These are phyloP conservation scores for Zaprionus obscuricornis DNA, from an alignment of 2,888 invertebrate species.

Conservation along the genomic window DNA sequence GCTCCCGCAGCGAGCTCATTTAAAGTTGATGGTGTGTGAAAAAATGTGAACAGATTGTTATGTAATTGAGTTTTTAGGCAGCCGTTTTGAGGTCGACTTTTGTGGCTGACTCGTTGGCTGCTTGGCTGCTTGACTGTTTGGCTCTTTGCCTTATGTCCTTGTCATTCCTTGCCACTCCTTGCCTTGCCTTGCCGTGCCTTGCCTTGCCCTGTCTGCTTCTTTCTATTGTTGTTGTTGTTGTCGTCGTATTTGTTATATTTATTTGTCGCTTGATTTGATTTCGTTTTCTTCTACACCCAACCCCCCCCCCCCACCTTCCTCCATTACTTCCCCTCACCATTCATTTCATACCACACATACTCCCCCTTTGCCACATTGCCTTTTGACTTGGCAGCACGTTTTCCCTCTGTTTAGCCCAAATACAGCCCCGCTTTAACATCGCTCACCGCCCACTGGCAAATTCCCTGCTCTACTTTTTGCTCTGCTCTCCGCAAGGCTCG, in stretches of 20 bases:
- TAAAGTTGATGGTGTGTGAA: slow-evolving; percentile 83
- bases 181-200: slow-evolving; percentile 8
- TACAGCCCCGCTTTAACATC: slow-evolving; percentile 4
- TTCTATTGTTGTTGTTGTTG: slow-evolving; percentile 23
- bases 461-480: slow-evolving; percentile 7
- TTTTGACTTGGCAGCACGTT: slow-evolving; percentile 28
- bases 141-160: slow-evolving; percentile 8
- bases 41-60: slow-evolving; percentile 83
- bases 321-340: not conserved
- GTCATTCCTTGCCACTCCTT: slow-evolving; percentile 12
- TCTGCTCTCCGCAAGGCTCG: too few relatives aligned
- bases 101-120: slow-evolving; percentile 56
- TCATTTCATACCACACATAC: too few relatives aligned
- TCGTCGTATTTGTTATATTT: slow-evolving; percentile 74
- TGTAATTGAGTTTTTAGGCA: slow-evolving; percentile 83
- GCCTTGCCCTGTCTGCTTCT: not conserved
- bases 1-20: slow-evolving; percentile 64
- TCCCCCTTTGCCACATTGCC: too few relatives aligned
- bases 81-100: slow-evolving; percentile 77
- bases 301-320: slow-evolving; percentile 13
- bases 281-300: slow-evolving; percentile 12
- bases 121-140: not conserved
- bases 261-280: slow-evolving; percentile 77
- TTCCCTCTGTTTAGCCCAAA: not conserved
- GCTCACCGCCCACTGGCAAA: not conserved